Evolutionary conservation across 1,140 invertebrate species (phyloP).

Genomic region (Panagrolaimus sp.): DNA sequence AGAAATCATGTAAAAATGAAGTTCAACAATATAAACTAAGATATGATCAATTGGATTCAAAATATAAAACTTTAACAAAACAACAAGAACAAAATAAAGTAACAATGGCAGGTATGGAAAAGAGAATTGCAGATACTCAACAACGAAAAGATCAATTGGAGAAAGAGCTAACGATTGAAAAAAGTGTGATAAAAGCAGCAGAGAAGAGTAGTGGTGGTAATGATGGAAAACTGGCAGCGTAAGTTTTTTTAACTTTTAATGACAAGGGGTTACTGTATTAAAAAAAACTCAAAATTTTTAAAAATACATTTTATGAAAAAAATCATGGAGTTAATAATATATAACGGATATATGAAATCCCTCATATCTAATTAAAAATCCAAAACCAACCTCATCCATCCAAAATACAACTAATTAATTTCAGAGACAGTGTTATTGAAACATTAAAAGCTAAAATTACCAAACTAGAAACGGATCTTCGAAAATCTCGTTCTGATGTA

Average conservation of each 20-base stretch:
- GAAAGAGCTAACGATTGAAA: conserved; percentile 35
- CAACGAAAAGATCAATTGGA: conserved; percentile 40
- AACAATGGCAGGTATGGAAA: conserved; percentile 32
- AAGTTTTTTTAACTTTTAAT: too few relatives aligned
- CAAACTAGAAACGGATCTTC: conserved; percentile 31
- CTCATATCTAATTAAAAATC: too few relatives aligned
- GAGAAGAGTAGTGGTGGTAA: too few relatives aligned
- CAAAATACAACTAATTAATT: too few relatives aligned
- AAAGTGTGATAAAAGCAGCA: too few relatives aligned
- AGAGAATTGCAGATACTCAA: conserved; percentile 38
- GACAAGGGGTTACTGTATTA: too few relatives aligned
- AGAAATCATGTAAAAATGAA: conserved; percentile 16
- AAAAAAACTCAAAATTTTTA: too few relatives aligned
- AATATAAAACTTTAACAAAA: conserved; percentile 31
- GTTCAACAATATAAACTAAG: conserved; percentile 22
- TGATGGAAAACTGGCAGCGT: too few relatives aligned
- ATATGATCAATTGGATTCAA: conserved; percentile 36
- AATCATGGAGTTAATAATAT: too few relatives aligned
- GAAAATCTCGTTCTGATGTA: conserved; percentile 28
- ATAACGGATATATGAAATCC: too few relatives aligned
- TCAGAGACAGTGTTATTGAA: conserved; percentile 9
- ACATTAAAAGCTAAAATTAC: conserved; percentile 25
- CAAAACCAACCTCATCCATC: too few relatives aligned
- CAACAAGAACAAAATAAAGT: conserved; percentile 34
- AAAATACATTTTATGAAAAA: too few relatives aligned